phyloP scores from a whole-genome alignment of 1,140 invertebrate species.

The Lepeophtheirus salmonis region DNA sequence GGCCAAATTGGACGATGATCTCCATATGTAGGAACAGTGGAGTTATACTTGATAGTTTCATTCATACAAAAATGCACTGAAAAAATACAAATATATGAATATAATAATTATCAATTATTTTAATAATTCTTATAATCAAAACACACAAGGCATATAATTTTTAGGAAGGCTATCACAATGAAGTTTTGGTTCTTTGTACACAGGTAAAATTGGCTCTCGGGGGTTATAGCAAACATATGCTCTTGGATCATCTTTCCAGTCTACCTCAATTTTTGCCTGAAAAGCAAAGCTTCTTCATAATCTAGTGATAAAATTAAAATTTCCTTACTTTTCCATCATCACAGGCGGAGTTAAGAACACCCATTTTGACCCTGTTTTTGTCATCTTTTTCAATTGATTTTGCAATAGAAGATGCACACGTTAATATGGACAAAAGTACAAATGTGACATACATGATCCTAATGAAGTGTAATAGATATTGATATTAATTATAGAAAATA shows the following conservation, averaged over 20 bases:
- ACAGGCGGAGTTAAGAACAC: slow-evolving; percentile 33
- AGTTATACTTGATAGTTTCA: slow-evolving; percentile 41
- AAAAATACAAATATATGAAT: slow-evolving; percentile 17
- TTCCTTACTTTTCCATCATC: slow-evolving; percentile 45
- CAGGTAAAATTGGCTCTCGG: slow-evolving; percentile 31
- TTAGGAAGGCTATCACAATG: slow-evolving; percentile 39
- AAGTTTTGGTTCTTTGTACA: slow-evolving; percentile 31
- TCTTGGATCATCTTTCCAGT: slow-evolving; percentile 45
- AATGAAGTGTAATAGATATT: too few relatives aligned
- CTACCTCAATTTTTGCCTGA: slow-evolving; percentile 44
- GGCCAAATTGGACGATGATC: slow-evolving; percentile 59
- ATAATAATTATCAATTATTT: slow-evolving; percentile 1
- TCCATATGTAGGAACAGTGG: slow-evolving; percentile 45
- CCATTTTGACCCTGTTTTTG: slow-evolving; percentile 37
- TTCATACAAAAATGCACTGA: slow-evolving; percentile 49
- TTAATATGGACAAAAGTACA: too few relatives aligned
- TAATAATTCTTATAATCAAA: slow-evolving; percentile 4
- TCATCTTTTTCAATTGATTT: slow-evolving; percentile 22
- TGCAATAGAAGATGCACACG: too few relatives aligned
- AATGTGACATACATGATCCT: too few relatives aligned
- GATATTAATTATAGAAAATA: too few relatives aligned
- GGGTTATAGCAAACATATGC: slow-evolving; percentile 44
- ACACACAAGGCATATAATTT: slow-evolving; percentile 36
- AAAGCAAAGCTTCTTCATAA: slow-evolving; percentile 22
- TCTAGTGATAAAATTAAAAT: background rate